Percentiles rank a stretch among this genome's conserved stretches.
Conservation (phyloP, 2,888 invertebrate genomes). For the Tenthredo scrophulariae region DNA sequence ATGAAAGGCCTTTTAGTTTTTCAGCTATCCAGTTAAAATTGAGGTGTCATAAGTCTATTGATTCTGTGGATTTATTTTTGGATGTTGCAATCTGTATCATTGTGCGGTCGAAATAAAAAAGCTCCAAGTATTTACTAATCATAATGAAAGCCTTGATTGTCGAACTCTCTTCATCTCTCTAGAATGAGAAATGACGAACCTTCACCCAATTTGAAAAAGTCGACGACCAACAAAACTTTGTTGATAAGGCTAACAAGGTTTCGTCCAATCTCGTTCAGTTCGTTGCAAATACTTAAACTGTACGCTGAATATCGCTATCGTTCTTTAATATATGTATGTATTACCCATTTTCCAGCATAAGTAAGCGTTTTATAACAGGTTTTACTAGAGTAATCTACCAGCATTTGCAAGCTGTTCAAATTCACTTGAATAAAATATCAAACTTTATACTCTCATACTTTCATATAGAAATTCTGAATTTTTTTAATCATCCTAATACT, state of each 20-base stretch:
- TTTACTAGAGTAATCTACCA: background rate
- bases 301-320: slow-evolving; percentile 26
- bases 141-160: background rate
- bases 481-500: no score
- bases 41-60: background rate
- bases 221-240: slow-evolving; percentile 24
- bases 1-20: background rate
- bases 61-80: background rate
- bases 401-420: background rate
- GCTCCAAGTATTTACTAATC: background rate
- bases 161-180: background rate
- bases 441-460: background rate
- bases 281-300: background rate
- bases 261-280: slow-evolving; percentile 17
- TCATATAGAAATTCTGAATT: background rate
- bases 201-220: slow-evolving; percentile 24
- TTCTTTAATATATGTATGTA: slow-evolving; percentile 29
- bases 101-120: background rate
- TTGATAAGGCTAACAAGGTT: slow-evolving; percentile 36
- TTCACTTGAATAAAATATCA: background rate
- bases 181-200: background rate
- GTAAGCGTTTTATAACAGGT: background rate
- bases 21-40: background rate
- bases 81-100: background rate
- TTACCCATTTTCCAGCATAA: slow-evolving; percentile 33